Evolutionary conservation across 2,888 invertebrate genomes (phyloP).

Genomic region (Bombylius major): DNA sequence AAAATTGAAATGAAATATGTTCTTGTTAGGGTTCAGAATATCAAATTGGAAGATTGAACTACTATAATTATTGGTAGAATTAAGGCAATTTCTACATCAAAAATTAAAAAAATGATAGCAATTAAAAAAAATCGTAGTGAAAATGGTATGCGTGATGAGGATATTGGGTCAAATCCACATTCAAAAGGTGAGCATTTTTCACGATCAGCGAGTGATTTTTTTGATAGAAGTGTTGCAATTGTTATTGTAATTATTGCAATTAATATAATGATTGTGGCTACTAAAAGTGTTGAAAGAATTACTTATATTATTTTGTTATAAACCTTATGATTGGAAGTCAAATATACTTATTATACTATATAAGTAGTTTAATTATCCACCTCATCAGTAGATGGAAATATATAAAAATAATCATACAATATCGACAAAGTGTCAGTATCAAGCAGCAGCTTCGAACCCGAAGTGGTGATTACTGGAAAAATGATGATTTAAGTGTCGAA

Average conservation of each 20-base stretch:
- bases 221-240: slow-evolving; percentile 40
- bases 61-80: slow-evolving; percentile 45
- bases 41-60: slow-evolving; percentile 27
- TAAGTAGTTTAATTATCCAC: slow-evolving; percentile 32
- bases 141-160: slow-evolving; percentile 41
- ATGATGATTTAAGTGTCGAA: slow-evolving; percentile 39
- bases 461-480: slow-evolving; percentile 46
- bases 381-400: slow-evolving; percentile 57
- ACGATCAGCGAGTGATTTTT: slow-evolving; percentile 46
- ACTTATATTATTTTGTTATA: slow-evolving; percentile 45
- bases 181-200: slow-evolving; percentile 55
- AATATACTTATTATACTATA: slow-evolving; percentile 40
- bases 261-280: slow-evolving; percentile 31
- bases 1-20: slow-evolving; percentile 41
- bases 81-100: slow-evolving; percentile 58
- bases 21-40: slow-evolving; percentile 22
- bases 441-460: slow-evolving; percentile 52
- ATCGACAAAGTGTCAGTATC: slow-evolving; percentile 59
- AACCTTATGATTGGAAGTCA: slow-evolving; percentile 59
- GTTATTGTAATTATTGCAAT: slow-evolving; percentile 41
- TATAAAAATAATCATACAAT: slow-evolving; percentile 49
- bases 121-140: slow-evolving; percentile 52
- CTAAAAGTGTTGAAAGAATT: slow-evolving; percentile 38
- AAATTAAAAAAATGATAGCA: slow-evolving; percentile 57
- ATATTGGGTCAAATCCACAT: slow-evolving; percentile 47